Evolutionary conservation across 2,113 vertebrate species (phyloP), one percentile per base, ranked within the genome.

Genomic region (Gavia stellata): DNA sequence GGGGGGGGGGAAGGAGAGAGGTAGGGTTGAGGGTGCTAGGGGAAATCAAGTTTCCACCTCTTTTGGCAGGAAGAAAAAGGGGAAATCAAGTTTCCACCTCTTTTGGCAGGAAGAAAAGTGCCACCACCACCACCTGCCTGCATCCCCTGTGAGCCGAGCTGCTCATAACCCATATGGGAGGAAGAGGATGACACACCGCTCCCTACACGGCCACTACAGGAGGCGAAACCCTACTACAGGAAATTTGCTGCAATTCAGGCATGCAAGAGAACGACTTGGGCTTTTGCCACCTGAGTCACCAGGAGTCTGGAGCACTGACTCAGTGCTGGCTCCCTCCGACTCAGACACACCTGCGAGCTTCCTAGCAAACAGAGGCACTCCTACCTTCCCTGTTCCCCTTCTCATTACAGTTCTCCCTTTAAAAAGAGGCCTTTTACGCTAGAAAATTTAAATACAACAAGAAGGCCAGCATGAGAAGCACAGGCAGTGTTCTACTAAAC

Each of bases 211-310:
- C 44, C 29, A 5, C 23, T 29, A 19, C 9, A 59, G 65, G 42
- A 84, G 90, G 59, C 0, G 0, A 90, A 72, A 70, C 31, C 17
- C 19, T 31, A 16, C 11, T 20, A 89, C 68, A 67, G 61, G 86
- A 94, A 95, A 91, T 81, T 52, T 2, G 0, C 59, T 52, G 52
- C 44, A 58, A 59, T 50, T 88, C 86, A 91, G 63, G 34, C 23
- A 5, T 40, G 65, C 20, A 65, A 66, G 45, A 78, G 49, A 87
- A 91, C 1, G 0, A 73, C 40, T 63, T 90, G 81, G 82, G 66
- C 73, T 88, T 77, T 52, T 93, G 59, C 92, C 68, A 93, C 84
- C 84, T 92, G 92, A 96, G 66, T 94, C 96, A 94, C 73, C 58
- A 36, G 45, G 28, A 86, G 58, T 29, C 75, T n/a, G 47, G 28